Percentiles rank a stretch among this genome's conserved stretches.
phyloP scores from a whole-genome alignment of 2,797 vertebrate species.

The Phoxinus dragarum region DNA sequence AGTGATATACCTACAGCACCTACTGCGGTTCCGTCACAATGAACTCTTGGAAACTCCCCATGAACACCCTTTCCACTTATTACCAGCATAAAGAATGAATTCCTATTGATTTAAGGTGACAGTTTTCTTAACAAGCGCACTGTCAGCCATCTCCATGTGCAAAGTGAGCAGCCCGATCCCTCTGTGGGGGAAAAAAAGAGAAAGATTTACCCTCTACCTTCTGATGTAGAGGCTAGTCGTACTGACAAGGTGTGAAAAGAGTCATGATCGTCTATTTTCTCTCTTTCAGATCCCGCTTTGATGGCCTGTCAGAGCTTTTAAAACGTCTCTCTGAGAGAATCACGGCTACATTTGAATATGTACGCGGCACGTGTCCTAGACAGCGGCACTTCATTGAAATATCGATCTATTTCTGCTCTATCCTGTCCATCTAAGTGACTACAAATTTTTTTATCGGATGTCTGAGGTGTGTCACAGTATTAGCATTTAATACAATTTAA shows the following conservation, averaged over 20 bases:
- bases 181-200: conserved; percentile 52
- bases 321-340: conserved; percentile 29
- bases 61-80: conserved; percentile 48
- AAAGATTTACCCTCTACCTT: conserved; percentile 55
- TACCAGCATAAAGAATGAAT: conserved; percentile 43
- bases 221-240: conserved; percentile 66
- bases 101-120: conserved; percentile 57
- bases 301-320: conserved; percentile 71
- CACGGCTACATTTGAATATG: conserved; percentile 39
- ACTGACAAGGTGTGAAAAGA: conserved; percentile 80
- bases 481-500: conserved; percentile 46
- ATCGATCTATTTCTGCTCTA: conserved; percentile 12
- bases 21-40: conserved; percentile 30
- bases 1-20: neutral
- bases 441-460: conserved; percentile 12
- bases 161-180: conserved; percentile 51
- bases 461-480: conserved; percentile 23
- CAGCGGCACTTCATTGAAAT: conserved; percentile 34
- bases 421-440: conserved; percentile 7
- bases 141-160: conserved; percentile 54
- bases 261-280: conserved; percentile 74
- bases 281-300: conserved; percentile 76
- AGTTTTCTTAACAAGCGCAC: conserved; percentile 52
- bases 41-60: conserved; percentile 46
- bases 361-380: conserved; percentile 27